Conservation (phyloP, 2,888 invertebrate genomes). For the Ecdyonurus torrentis region DNA sequence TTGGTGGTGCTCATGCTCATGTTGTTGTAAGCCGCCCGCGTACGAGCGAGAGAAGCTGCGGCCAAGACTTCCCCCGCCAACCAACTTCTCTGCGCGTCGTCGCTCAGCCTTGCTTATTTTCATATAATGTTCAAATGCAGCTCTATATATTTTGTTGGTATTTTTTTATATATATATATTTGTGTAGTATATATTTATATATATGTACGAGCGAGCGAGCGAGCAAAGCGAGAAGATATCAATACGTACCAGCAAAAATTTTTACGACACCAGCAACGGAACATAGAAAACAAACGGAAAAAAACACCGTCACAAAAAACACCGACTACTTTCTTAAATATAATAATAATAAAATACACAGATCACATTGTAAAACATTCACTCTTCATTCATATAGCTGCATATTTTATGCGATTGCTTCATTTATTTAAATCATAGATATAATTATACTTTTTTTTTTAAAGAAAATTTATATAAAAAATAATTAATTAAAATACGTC, state of each 20-base stretch:
- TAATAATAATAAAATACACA: too few species aligned
- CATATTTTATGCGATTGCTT: too few species aligned
- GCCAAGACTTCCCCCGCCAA: slow-evolving; percentile 45
- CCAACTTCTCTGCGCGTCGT: slow-evolving; percentile 37
- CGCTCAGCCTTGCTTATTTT: slow-evolving; percentile 30
- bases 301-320: neutral
- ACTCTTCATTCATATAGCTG: neutral
- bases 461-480: too few species aligned
- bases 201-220: too few species aligned
- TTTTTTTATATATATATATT: neutral
- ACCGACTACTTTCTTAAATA: neutral
- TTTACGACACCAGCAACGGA: neutral
- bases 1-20: slow-evolving; percentile 7
- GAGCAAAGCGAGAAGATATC: too few species aligned
- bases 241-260: neutral
- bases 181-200: neutral
- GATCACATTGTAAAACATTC: neutral
- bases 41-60: slow-evolving; percentile 46
- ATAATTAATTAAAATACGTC: too few species aligned
- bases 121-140: slow-evolving; percentile 33
- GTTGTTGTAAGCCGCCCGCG: slow-evolving; percentile 32
- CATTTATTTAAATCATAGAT: too few species aligned
- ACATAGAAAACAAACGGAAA: neutral
- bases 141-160: slow-evolving; percentile 24
- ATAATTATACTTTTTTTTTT: too few species aligned